phyloP scores from a whole-genome alignment of 2,888 invertebrate genomes.

The Patella pellucida region DNA sequence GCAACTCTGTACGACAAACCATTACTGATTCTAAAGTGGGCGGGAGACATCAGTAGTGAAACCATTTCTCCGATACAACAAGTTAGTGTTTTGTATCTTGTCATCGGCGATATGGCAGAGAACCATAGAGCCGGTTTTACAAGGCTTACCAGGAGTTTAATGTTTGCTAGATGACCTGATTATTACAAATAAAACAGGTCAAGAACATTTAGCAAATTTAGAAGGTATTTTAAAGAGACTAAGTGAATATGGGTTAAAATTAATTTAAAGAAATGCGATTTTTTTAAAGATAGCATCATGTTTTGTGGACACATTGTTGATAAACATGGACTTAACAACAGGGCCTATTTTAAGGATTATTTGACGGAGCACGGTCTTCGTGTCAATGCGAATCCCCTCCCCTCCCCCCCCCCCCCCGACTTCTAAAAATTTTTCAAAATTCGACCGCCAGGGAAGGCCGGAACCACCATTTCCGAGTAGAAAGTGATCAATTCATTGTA shows the following conservation, averaged over 20 bases:
- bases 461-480: no score
- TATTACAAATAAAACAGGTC: conserved; percentile 17
- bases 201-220: conserved; percentile 18
- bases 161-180: conserved; percentile 20
- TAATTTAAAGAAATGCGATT: conserved; percentile 6
- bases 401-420: no score
- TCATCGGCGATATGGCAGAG: conserved; percentile 42
- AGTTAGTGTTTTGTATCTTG: conserved; percentile 38
- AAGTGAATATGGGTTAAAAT: neutral
- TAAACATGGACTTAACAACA: neutral
- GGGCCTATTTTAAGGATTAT: no score
- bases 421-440: no score
- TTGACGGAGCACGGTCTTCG: no score
- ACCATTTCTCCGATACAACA: no score
- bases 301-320: conserved; percentile 8
- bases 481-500: no score
- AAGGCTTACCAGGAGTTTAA: conserved; percentile 26
- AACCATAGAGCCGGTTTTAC: conserved; percentile 35
- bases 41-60: no score
- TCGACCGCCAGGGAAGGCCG: no score
- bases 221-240: neutral
- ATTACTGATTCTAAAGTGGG: no score
- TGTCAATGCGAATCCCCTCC: no score
- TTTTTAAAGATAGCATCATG: neutral
- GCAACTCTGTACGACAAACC: no score